Evolutionary conservation across 2,797 vertebrate species (phyloP).

Genomic region (Vipera ursinii): DNA sequence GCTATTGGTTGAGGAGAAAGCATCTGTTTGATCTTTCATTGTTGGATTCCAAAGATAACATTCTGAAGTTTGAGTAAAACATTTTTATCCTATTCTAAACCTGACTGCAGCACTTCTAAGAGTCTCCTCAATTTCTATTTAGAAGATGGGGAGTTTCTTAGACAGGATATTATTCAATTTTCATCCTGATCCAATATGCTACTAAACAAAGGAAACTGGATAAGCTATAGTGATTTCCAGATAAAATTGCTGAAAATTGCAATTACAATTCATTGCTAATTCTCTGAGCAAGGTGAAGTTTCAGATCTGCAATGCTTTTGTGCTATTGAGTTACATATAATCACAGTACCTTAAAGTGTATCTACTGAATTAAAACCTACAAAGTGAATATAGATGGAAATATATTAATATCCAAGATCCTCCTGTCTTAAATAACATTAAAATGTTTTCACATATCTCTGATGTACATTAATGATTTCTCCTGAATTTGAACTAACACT

Average conservation of each 20-base stretch:
- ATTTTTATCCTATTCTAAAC: neutral
- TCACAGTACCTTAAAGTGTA: neutral
- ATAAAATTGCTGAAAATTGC: neutral
- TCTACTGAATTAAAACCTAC: neutral
- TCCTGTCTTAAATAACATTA: neutral
- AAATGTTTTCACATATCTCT: neutral
- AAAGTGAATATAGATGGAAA: neutral
- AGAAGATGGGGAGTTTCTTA: neutral
- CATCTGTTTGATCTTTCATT: neutral
- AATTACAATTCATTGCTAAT: neutral
- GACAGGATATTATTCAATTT: neutral
- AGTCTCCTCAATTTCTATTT: neutral
- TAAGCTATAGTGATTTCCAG: neutral
- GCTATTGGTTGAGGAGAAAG: neutral
- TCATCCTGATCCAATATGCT: neutral
- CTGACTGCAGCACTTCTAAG: neutral
- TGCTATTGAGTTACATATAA: neutral
- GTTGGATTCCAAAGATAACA: neutral
- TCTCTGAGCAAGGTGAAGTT: neutral
- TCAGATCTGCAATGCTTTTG: neutral
- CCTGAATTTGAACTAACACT: neutral
- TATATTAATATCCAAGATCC: neutral
- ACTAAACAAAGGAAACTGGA: neutral
- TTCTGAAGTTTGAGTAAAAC: neutral
- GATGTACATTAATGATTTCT: neutral